These are phyloP conservation scores for Dreissena rostriformis DNA, from an alignment of 1,140 invertebrate genomes.

Conservation along the genomic window DNA sequence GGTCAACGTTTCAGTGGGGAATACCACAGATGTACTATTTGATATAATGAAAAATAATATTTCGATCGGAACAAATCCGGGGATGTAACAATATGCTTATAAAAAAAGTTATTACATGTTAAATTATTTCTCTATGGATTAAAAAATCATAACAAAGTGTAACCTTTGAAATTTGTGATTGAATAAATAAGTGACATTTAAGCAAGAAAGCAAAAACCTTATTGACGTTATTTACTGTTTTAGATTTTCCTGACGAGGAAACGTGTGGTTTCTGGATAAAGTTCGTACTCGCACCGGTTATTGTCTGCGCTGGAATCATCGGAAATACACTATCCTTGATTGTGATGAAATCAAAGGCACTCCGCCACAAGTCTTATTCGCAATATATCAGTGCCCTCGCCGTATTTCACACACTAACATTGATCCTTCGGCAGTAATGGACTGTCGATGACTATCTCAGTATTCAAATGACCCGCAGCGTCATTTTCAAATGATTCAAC, in stretches of 20 bases:
- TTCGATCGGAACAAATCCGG: too few species aligned
- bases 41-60: too few species aligned
- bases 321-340: constrained; percentile 72
- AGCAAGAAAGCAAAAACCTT: too few species aligned
- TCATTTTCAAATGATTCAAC: constrained; percentile 54
- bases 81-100: too few species aligned
- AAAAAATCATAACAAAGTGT: too few species aligned
- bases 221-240: neutral
- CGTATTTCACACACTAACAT: constrained; percentile 67
- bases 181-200: too few species aligned
- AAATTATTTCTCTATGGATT: too few species aligned
- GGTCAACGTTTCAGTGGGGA: too few species aligned
- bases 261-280: constrained; percentile 70
- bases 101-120: too few species aligned
- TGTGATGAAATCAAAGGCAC: constrained; percentile 67
- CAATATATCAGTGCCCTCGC: constrained; percentile 69
- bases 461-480: constrained; percentile 1
- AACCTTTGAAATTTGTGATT: too few species aligned
- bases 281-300: constrained; percentile 58
- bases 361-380: constrained; percentile 68
- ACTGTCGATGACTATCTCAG: constrained; percentile 57
- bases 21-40: too few species aligned
- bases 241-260: constrained; percentile 29
- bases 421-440: constrained; percentile 55
- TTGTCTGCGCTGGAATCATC: constrained; percentile 66